phyloP scores from a whole-genome alignment of 2,888 invertebrate genomes.

The Sisyra nigra region DNA sequence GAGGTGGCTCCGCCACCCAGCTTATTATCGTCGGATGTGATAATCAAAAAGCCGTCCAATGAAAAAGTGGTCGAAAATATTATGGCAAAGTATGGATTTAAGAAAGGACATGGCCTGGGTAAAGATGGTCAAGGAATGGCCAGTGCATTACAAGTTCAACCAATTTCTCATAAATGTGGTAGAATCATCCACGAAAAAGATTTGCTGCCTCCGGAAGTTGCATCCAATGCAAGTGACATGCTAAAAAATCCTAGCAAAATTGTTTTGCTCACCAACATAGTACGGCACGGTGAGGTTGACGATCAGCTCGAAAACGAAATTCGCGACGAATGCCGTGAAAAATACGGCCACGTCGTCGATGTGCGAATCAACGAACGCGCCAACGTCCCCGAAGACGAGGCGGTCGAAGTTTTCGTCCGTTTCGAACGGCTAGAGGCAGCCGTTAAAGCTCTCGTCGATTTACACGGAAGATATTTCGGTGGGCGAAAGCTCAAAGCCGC shows the following conservation, averaged over 20 bases:
- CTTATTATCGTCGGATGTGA: neutral
- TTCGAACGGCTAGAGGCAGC: constrained; percentile 4
- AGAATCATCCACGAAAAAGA: constrained; percentile 4
- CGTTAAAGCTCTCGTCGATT: constrained; percentile 4
- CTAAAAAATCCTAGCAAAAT: constrained; percentile 6
- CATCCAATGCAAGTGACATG: neutral
- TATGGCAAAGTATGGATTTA: constrained; percentile 8
- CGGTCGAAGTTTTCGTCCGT: constrained; percentile 7
- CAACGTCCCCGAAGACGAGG: constrained; percentile 3
- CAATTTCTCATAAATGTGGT: neutral
- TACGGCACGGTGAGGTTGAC: constrained; percentile 4
- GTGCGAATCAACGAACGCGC: constrained; percentile 5
- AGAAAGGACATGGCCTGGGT: constrained; percentile 7
- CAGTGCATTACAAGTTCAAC: constrained; percentile 1
- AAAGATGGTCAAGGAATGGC: constrained; percentile 8
- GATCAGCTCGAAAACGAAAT: constrained; percentile 8
- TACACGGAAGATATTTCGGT: constrained; percentile 6
- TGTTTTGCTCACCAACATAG: constrained; percentile 4
- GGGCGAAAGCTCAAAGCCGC: constrained; percentile 4
- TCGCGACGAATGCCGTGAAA: constrained; percentile 5
- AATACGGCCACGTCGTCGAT: constrained; percentile 6
- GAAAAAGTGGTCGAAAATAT: constrained; percentile 6
- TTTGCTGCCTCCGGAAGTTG: neutral
- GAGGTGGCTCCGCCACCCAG: constrained; percentile 3
- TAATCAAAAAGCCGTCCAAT: neutral